Conservation (phyloP, 2,888 invertebrate genomes). For the Macropis europaea region DNA sequence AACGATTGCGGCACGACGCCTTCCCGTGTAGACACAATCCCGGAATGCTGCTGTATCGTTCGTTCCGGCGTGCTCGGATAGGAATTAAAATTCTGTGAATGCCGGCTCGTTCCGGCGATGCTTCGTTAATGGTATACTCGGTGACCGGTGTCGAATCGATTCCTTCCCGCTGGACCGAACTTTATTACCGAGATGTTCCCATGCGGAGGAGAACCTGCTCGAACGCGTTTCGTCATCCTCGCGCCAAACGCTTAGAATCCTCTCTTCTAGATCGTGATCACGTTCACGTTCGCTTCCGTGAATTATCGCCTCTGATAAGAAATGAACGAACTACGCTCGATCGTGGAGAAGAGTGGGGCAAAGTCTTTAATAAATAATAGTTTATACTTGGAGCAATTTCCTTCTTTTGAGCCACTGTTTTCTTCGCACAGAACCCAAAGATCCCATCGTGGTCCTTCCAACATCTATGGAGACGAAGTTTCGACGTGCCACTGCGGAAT, state of each 20-base stretch:
- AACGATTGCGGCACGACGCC: conserved; percentile 56
- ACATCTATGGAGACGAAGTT: no score
- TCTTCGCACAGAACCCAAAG: no score
- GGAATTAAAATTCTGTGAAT: conserved; percentile 63
- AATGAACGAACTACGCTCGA: not conserved
- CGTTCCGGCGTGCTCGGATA: conserved; percentile 43
- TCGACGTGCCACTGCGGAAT: conserved; percentile 23
- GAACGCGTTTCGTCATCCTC: no score
- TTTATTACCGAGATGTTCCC: conserved; percentile 11
- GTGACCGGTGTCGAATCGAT: conserved; percentile 35
- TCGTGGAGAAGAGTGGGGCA: no score
- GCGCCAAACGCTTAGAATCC: not conserved
- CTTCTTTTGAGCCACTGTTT: no score
- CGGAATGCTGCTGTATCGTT: conserved; percentile 50
- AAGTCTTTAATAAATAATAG: no score
- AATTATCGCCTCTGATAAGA: conserved; percentile 1
- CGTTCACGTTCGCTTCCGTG: not conserved
- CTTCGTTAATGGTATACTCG: conserved; percentile 37
- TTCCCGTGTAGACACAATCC: conserved; percentile 50
- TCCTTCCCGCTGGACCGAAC: conserved; percentile 8
- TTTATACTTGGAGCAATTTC: no score
- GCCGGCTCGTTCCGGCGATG: conserved; percentile 33
- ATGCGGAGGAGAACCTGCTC: not conserved
- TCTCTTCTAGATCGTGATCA: not conserved
- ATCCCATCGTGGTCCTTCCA: no score